These are phyloP conservation scores for Drosophila setosimentum DNA, from an alignment of 2,888 invertebrate species.

Conservation along the genomic window DNA sequence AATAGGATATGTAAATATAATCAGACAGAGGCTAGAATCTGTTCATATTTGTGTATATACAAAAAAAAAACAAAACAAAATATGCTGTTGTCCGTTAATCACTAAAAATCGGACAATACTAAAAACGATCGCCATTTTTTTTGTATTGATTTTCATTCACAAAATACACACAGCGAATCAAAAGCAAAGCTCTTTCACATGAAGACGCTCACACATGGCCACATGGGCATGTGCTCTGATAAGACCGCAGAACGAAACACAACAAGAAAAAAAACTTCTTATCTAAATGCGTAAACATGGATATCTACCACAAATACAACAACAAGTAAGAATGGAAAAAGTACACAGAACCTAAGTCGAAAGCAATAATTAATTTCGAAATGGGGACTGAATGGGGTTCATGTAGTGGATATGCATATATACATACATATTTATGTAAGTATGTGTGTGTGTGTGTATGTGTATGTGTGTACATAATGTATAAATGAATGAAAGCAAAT, in stretches of 20 bases:
- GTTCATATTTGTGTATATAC: not conserved
- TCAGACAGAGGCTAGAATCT: not conserved
- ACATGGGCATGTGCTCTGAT: constrained; percentile 24
- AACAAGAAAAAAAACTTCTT: constrained; percentile 17
- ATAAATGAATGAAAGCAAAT: constrained; percentile 69
- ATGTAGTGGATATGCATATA: not conserved
- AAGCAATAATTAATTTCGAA: constrained; percentile 49
- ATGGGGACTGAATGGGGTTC: constrained; percentile 2
- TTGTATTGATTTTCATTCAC: constrained; percentile 50
- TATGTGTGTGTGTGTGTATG: not conserved
- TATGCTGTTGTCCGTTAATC: constrained; percentile 4
- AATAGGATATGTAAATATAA: not conserved
- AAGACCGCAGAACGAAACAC: constrained; percentile 12
- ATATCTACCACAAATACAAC: constrained; percentile 42
- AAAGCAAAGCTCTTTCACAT: constrained; percentile 29
- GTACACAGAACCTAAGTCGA: constrained; percentile 8
- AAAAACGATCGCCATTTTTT: constrained; percentile 43
- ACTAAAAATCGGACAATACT: not conserved
- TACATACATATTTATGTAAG: not conserved
- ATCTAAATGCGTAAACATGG: constrained; percentile 54
- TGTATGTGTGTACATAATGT: too few relatives aligned
- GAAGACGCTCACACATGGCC: not conserved
- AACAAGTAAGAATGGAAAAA: constrained; percentile 14
- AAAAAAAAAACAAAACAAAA: not conserved
- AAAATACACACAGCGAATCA: constrained; percentile 38